Percentiles rank a stretch among this genome's conserved stretches.
Evolutionary conservation across 2,888 invertebrate species (phyloP).

Genomic region (Amorpha juglandis): DNA sequence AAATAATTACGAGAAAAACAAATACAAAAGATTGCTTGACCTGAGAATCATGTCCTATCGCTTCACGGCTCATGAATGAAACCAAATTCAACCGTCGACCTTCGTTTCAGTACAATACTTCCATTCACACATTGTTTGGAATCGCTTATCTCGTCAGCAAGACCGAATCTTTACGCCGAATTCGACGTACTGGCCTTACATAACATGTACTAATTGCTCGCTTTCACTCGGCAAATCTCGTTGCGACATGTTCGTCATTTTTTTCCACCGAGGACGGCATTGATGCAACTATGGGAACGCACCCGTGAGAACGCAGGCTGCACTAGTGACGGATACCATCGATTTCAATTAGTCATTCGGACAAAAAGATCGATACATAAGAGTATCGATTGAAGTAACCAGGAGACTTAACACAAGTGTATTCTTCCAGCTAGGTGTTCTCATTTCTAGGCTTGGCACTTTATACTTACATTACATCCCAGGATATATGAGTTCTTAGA

Average conservation of each 20-base stretch:
- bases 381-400: not conserved
- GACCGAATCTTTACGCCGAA: conserved; percentile 21
- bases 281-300: conserved; percentile 36
- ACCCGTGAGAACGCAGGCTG: conserved; percentile 37
- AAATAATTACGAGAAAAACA: not conserved
- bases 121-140: conserved; percentile 14
- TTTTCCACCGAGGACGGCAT: conserved; percentile 39
- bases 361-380: not conserved
- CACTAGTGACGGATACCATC: not conserved
- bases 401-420: not conserved
- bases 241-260: conserved; percentile 36
- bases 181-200: conserved; percentile 30
- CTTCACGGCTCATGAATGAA: not conserved
- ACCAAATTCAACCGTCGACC: not conserved
- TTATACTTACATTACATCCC: too few relatives aligned
- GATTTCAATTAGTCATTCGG: not conserved
- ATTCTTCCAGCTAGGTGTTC: too few relatives aligned
- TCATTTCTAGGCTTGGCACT: too few relatives aligned
- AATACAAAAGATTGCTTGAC: not conserved
- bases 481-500: too few relatives aligned
- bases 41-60: not conserved
- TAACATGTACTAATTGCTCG: conserved; percentile 38
- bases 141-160: conserved; percentile 1
- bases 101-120: not conserved
- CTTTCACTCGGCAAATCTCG: conserved; percentile 38